Evolutionary conservation across 2,113 vertebrate genomes (phyloP).

Genomic region (Hyaena hyaena): DNA sequence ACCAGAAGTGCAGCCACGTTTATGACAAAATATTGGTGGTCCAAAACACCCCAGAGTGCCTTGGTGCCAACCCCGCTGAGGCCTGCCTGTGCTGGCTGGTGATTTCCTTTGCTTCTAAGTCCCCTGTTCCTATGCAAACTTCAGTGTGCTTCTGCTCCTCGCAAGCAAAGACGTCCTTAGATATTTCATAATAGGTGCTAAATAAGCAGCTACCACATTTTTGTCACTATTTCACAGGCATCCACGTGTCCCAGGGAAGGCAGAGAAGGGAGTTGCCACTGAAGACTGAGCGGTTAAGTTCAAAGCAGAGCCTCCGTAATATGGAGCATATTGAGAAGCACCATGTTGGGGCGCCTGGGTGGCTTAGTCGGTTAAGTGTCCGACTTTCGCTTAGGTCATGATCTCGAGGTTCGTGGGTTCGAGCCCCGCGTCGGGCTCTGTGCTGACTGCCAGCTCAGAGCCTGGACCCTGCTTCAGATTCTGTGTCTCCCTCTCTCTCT

Average conservation of each 20-base stretch:
- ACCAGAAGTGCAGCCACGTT: neutral
- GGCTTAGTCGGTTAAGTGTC: no score
- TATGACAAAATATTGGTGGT: neutral
- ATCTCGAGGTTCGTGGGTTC: no score
- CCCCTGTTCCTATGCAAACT: neutral
- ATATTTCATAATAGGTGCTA: neutral
- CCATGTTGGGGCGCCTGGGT: no score
- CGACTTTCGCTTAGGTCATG: no score
- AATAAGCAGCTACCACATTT: neutral
- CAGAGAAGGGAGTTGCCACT: neutral
- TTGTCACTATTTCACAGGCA: conserved; percentile 23
- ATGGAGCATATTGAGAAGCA: neutral
- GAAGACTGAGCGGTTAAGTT: neutral
- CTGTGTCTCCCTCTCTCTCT: no score
- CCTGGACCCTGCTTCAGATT: no score
- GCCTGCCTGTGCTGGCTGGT: neutral
- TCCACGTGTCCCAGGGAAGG: neutral
- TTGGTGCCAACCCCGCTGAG: neutral
- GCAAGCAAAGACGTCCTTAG: neutral
- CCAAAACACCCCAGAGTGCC: neutral
- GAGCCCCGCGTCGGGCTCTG: no score
- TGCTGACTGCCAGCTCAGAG: no score
- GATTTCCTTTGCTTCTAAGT: conserved; percentile 3
- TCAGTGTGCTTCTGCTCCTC: neutral
- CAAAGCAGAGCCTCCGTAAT: neutral